Conservation (phyloP, 2,888 invertebrate genomes). For the Agonum fuliginosum region DNA sequence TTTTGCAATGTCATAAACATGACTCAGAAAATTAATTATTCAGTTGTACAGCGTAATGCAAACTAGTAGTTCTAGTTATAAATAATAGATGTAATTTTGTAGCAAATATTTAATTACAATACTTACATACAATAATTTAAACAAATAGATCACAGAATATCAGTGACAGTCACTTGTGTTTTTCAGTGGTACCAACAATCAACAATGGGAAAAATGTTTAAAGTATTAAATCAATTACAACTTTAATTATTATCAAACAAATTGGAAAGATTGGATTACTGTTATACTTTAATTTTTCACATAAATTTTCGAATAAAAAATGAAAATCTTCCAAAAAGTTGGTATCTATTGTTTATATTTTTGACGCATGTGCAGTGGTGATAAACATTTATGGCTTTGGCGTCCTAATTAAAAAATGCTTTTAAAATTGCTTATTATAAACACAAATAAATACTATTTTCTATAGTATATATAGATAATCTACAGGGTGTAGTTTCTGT, state of each 20-base stretch:
- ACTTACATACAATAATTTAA: slow-evolving; percentile 19
- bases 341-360: slow-evolving; percentile 48
- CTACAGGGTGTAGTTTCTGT: slow-evolving; percentile 31
- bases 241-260: neutral
- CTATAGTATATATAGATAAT: slow-evolving; percentile 23
- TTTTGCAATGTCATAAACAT: neutral
- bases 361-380: slow-evolving; percentile 46
- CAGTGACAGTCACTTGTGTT: slow-evolving; percentile 18
- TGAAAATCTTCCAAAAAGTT: slow-evolving; percentile 11
- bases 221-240: neutral
- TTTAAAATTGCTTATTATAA: slow-evolving; percentile 48
- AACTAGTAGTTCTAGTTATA: neutral
- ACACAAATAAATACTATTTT: slow-evolving; percentile 29
- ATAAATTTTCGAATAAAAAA: neutral
- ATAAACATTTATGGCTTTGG: slow-evolving; percentile 60
- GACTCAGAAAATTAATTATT: too few relatives aligned
- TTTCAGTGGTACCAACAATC: slow-evolving; percentile 5
- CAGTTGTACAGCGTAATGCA: too few relatives aligned
- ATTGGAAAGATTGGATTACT: neutral
- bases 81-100: neutral
- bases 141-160: neutral
- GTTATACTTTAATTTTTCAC: neutral
- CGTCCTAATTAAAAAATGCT: slow-evolving; percentile 59
- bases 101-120: too few relatives aligned
- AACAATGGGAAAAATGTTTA: neutral